Base-by-base conservation (phyloP, 2,888 invertebrate species). In the Steromphala cineraria region DNA sequence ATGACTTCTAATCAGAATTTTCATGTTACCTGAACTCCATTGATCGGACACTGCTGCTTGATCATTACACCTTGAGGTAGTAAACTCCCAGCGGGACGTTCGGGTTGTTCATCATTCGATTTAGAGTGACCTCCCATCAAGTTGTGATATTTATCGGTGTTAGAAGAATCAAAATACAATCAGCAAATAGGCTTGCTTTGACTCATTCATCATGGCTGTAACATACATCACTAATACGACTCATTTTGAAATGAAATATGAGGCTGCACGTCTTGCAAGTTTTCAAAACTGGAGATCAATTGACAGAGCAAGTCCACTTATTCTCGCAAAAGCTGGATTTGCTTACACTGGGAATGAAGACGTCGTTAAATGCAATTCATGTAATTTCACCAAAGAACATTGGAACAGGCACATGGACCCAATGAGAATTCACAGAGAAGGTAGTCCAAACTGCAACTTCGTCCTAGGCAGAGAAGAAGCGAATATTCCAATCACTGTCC, bases 291-390 rank as follows among this genome's bases (percentile, higher is more conserved):
- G 79, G 79, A 28, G 24, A 13, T 15, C 15, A 46, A 15, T 46
- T 53, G 79, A 71, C 53, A 46, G 62, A 24, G 79, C 79, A 5
- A 40, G 79, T 53, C 79, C 79, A 17, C 53, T 79, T 17, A 53
- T n/a, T 52, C 31, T 79, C 31, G 79, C 79, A 8, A 79, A 53
- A 71, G 67, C 40, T 17, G 79, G 79, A 10, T 79, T 79, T 28
- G 31, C 53, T 31, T 79, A 52, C 19, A 79, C 79, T n/a, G 79
- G 67, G 0, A 40, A 67, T 17, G 53, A 53, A 40, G 53, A 67
- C n/a, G 17, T 31, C 15, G 79, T 79, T 1, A 67, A 67, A 53
- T 79, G 79, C 53, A 71, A 52, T 67, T 52, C 53, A 17, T 79
- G 79, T 53, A 52, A 53, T 31, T 28, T 52, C 5, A 52, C 24